Evolutionary conservation across 1,140 invertebrate species (phyloP).

Genomic region (Aphidius gifuensis): DNA sequence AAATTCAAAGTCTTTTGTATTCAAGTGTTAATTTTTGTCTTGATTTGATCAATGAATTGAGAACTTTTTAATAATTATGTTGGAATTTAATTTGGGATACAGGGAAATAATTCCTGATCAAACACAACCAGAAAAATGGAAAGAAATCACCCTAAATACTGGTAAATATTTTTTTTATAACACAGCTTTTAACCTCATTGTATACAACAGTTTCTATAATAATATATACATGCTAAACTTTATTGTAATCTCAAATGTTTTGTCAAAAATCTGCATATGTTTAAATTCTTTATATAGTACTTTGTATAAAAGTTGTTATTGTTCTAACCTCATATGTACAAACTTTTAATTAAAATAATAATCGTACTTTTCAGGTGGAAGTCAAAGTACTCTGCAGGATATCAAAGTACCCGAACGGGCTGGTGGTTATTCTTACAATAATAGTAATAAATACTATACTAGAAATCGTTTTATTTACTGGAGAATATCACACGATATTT

Average conservation of each 20-base stretch:
- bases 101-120: slow-evolving; percentile 78
- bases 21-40: too few relatives aligned
- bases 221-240: too few relatives aligned
- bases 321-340: slow-evolving; percentile 4
- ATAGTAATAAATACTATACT: slow-evolving; percentile 64
- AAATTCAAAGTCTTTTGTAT: too few relatives aligned
- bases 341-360: slow-evolving; percentile 5
- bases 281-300: too few relatives aligned
- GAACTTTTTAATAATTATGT: slow-evolving; percentile 30
- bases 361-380: slow-evolving; percentile 64
- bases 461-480: slow-evolving; percentile 79
- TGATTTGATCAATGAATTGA: background rate
- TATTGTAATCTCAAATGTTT: too few relatives aligned
- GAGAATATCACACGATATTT: slow-evolving; percentile 77
- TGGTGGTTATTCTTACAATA: slow-evolving; percentile 80
- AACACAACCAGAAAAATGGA: slow-evolving; percentile 73
- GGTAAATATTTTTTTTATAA: slow-evolving; percentile 51
- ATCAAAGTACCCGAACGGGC: slow-evolving; percentile 89
- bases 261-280: too few relatives aligned
- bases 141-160: slow-evolving; percentile 77
- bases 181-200: too few relatives aligned
- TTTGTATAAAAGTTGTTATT: too few relatives aligned
- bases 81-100: slow-evolving; percentile 60
- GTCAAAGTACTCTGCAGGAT: slow-evolving; percentile 88
- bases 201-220: too few relatives aligned